Conservation (phyloP, 2,797 vertebrate species). For the Takifugu ocellatus region DNA sequence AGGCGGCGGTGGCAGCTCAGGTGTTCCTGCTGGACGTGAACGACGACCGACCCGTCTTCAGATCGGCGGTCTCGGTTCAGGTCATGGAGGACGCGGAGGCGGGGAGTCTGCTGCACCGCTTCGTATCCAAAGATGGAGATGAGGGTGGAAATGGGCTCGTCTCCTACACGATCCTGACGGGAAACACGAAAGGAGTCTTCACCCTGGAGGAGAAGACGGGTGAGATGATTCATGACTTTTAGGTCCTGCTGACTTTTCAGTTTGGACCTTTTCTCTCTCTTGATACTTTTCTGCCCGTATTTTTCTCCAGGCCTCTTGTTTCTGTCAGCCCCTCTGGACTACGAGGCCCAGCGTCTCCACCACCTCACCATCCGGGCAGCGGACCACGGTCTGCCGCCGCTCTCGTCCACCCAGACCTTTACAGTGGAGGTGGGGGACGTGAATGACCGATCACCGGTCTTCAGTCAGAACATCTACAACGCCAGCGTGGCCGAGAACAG, state of each 20-base stretch:
- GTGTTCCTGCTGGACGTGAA: constrained; percentile 86
- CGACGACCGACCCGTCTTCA: constrained; percentile 85
- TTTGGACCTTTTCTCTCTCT: not conserved
- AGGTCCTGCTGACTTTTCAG: too few relatives aligned
- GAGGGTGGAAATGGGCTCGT: constrained; percentile 79
- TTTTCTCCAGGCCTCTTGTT: constrained; percentile 78
- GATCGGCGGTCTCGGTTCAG: constrained; percentile 64
- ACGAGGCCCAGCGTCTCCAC: constrained; percentile 75
- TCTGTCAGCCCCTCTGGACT: constrained; percentile 78
- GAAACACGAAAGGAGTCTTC: constrained; percentile 79
- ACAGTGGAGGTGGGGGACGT: constrained; percentile 82
- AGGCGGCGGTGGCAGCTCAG: constrained; percentile 74
- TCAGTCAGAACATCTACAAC: constrained; percentile 76
- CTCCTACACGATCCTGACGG: constrained; percentile 77
- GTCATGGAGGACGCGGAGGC: constrained; percentile 79
- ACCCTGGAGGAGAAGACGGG: constrained; percentile 83
- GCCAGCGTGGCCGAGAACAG: constrained; percentile 82
- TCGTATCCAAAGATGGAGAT: constrained; percentile 83
- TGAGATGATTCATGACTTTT: constrained; percentile 41
- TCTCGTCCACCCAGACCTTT: constrained; percentile 84
- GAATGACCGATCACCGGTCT: constrained; percentile 83
- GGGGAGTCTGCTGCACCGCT: constrained; percentile 80
- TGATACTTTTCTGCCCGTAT: not conserved
- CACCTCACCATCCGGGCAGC: constrained; percentile 74
- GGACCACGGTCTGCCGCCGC: constrained; percentile 78